These are phyloP conservation scores for Bombyx mandarina DNA, from an alignment of 1,140 invertebrate genomes.

Conservation along the genomic window DNA sequence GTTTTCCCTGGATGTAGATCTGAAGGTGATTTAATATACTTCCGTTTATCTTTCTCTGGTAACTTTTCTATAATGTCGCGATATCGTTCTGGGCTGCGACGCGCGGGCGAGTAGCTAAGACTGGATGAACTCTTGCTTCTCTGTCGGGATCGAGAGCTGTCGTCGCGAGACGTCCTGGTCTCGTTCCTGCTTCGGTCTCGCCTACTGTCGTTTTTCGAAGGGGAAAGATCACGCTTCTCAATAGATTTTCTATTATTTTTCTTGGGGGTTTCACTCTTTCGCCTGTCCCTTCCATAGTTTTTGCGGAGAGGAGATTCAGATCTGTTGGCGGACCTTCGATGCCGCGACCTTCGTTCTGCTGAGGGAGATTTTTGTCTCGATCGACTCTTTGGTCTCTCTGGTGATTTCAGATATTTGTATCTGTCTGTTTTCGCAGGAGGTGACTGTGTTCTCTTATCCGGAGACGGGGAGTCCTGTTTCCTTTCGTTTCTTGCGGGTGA, in stretches of 20 bases:
- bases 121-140: slow-evolving; percentile 67
- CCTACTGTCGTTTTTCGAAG: slow-evolving; percentile 29
- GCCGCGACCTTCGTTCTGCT: slow-evolving; percentile 23
- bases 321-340: slow-evolving; percentile 27
- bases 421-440: neutral
- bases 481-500: slow-evolving; percentile 10
- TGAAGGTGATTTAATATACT: slow-evolving; percentile 61
- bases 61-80: slow-evolving; percentile 72
- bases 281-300: slow-evolving; percentile 35
- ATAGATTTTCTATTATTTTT: slow-evolving; percentile 34
- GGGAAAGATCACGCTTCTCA: slow-evolving; percentile 21
- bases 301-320: slow-evolving; percentile 35
- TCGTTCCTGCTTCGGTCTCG: slow-evolving; percentile 24
- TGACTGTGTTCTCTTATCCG: neutral
- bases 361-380: slow-evolving; percentile 30
- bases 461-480: neutral
- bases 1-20: slow-evolving; percentile 47
- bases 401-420: slow-evolving; percentile 18
- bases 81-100: slow-evolving; percentile 76
- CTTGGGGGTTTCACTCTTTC: slow-evolving; percentile 25
- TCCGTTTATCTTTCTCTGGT: slow-evolving; percentile 67
- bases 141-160: slow-evolving; percentile 33
- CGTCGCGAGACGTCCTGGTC: slow-evolving; percentile 23
- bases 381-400: slow-evolving; percentile 27
- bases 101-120: slow-evolving; percentile 77